Evolutionary conservation across 1,140 invertebrate genomes (phyloP), one percentile per base, ranked within the genome.

Genomic region (Triops longicaudatus): DNA sequence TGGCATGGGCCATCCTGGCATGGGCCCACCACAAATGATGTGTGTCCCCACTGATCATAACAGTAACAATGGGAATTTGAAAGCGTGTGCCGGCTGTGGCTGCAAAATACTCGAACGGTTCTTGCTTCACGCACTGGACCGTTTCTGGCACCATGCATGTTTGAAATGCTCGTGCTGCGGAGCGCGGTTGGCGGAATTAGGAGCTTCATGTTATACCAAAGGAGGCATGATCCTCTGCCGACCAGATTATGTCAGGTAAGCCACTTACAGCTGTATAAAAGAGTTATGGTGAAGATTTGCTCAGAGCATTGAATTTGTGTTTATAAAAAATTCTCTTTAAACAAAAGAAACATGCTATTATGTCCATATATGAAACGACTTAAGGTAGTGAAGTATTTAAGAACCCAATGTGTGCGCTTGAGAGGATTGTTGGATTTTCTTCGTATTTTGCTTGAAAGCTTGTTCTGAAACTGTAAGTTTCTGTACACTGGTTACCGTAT

Each of bases 211-310:
- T 86, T 97, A 93, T 86, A 93, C 92, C 81, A 94, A 92, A 86
- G 89, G 90, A 75, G 93, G 92, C 80, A 94, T 96, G 92, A 95
- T 96, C 83, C 88, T 97, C 80, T 97, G 95, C 89, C 93, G 93
- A 88, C 90, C 88, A 84, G 95, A 97, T 86, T 97, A 97, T 85
- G 90, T 92, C 83, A 93, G 92, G 95, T 97, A 87, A 90, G 88
- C 74, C 26, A 27, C 28, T 79, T 26, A 43, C 10, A 27, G 7
- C 31, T 7, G n/a, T 37, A 37, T 4, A 37, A 37, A 37, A 37
- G 31, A 37, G 31, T 37, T 37, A 2, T 4, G 31, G 7, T 37
- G 7, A 37, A 7, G 31, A 37, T 7, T 7, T 2, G 2, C 7
- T 2, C 31, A 7, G 7, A 37, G 31, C 31, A 37, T 37, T 37